Evolutionary conservation across 1,140 invertebrate genomes (phyloP).

Genomic region (Halesus radiatus): DNA sequence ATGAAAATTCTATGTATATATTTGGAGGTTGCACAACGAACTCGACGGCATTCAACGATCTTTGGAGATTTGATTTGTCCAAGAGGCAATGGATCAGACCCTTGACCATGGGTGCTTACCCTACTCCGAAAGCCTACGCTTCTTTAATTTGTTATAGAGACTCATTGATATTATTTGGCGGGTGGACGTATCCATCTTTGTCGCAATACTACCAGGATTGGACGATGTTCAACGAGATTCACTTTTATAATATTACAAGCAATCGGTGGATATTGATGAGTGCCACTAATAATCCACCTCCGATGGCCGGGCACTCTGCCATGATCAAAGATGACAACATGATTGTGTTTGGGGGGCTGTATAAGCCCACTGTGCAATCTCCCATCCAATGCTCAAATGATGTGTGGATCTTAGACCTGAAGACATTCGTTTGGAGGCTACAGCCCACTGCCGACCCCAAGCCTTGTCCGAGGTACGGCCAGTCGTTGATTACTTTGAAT

Average conservation of each 20-base stretch:
- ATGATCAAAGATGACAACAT: constrained; percentile 88
- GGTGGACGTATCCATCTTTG: constrained; percentile 94
- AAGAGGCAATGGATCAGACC: constrained; percentile 87
- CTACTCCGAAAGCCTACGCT: constrained; percentile 95
- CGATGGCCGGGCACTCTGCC: constrained; percentile 94
- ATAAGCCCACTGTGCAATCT: constrained; percentile 67
- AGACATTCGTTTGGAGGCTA: constrained; percentile 83
- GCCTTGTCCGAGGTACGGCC: constrained; percentile 89
- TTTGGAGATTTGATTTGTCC: constrained; percentile 94
- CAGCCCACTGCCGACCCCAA: constrained; percentile 77
- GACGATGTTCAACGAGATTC: constrained; percentile 93
- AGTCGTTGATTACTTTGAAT: constrained; percentile 85
- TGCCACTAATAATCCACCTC: constrained; percentile 77
- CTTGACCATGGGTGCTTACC: constrained; percentile 89
- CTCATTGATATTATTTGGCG: constrained; percentile 91
- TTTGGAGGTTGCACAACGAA: constrained; percentile 97
- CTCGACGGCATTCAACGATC: constrained; percentile 96
- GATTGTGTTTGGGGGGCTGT: constrained; percentile 90
- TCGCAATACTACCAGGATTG: constrained; percentile 92
- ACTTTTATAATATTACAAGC: constrained; percentile 86
- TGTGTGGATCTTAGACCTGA: constrained; percentile 90
- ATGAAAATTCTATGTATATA: constrained; percentile 90
- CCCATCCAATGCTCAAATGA: constrained; percentile 84
- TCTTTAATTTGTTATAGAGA: constrained; percentile 90
- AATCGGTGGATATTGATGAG: constrained; percentile 89